A percentile compares a stretch with the other conserved stretches of the same genome.
Conservation (phyloP, 1,140 invertebrate genomes). For the Hylaeus volcanicus region DNA sequence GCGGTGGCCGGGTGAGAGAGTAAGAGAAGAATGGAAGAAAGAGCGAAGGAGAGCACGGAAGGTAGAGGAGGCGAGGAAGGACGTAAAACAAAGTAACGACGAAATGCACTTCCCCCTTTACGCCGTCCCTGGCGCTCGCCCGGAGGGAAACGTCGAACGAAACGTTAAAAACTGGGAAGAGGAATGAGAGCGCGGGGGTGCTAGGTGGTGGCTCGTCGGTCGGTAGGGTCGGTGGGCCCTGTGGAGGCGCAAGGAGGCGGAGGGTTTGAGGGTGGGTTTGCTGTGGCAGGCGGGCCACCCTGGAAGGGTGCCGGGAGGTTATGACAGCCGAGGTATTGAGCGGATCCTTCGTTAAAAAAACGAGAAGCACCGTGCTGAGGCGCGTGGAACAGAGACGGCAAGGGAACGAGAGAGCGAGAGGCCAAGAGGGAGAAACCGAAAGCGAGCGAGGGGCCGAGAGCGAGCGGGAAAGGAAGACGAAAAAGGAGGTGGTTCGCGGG, state of each 20-base stretch:
- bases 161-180: constrained; percentile 78
- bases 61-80: constrained; percentile 57
- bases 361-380: constrained; percentile 65
- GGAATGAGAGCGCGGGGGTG: constrained; percentile 66
- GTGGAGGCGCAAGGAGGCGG: constrained; percentile 60
- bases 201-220: constrained; percentile 66
- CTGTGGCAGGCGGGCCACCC: constrained; percentile 61
- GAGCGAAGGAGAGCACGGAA: constrained; percentile 6
- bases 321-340: constrained; percentile 81
- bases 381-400: constrained; percentile 61
- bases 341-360: constrained; percentile 80
- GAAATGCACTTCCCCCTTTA: constrained; percentile 76
- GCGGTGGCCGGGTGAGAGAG: neutral
- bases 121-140: constrained; percentile 58
- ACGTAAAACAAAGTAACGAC: constrained; percentile 81
- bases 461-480: constrained; percentile 24
- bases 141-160: constrained; percentile 78
- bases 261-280: constrained; percentile 54
- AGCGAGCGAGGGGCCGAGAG: constrained; percentile 34
- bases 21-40: neutral
- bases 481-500: constrained; percentile 31
- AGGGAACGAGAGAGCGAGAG: constrained; percentile 47
- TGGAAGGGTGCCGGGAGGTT: constrained; percentile 76
- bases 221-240: constrained; percentile 54
- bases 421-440: constrained; percentile 36